Percentiles rank a stretch among this genome's conserved stretches.
Evolutionary conservation across 2,113 vertebrate genomes (phyloP).

Genomic region (Macrotus californicus): DNA sequence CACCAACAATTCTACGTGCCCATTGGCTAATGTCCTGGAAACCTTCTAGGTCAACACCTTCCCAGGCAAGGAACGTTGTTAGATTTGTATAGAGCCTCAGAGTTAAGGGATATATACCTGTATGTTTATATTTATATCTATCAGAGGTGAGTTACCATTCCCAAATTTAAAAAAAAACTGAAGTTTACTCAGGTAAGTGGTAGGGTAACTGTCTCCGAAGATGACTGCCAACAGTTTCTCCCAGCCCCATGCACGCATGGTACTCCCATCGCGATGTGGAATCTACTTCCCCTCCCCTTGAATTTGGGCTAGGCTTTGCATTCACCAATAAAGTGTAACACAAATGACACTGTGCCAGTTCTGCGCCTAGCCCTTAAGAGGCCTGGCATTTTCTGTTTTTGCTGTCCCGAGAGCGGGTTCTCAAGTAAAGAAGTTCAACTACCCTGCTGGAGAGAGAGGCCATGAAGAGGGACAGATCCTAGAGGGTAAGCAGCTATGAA

Average conservation of each 20-base stretch:
- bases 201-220: background rate
- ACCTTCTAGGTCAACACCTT: background rate
- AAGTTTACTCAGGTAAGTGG: background rate
- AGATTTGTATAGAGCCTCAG: background rate
- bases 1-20: background rate
- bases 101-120: background rate
- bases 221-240: background rate
- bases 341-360: background rate
- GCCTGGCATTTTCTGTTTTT: background rate
- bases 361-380: background rate
- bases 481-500: background rate
- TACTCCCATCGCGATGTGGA: background rate
- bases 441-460: too few relatives aligned
- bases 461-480: background rate
- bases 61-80: background rate
- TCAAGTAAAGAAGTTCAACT: background rate
- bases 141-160: background rate
- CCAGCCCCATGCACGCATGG: background rate
- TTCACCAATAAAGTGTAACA: background rate
- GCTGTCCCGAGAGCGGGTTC: background rate
- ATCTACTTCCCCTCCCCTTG: background rate
- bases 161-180: background rate
- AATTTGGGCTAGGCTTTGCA: background rate
- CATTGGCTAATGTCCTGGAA: background rate
- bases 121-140: background rate